Conservation (phyloP, 2,113 vertebrate genomes). For the Apistogramma diplotaenia region DNA sequence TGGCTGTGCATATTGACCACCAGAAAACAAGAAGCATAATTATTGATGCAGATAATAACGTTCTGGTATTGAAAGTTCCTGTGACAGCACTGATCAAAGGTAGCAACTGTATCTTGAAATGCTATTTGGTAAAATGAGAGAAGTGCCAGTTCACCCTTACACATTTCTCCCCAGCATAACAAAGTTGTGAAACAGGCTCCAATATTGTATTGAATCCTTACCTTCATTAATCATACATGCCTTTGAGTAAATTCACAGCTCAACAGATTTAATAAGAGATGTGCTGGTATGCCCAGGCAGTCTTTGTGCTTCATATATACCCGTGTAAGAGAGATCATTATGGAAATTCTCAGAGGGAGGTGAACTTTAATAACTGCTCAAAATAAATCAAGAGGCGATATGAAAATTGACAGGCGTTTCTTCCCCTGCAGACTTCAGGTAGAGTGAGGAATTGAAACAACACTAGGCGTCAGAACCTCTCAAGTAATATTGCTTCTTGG, state of each 20-base stretch:
- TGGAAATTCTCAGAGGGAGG: slow-evolving; percentile 64
- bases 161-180: background rate
- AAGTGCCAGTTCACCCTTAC: background rate
- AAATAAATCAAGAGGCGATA: slow-evolving; percentile 69
- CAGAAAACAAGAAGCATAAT: slow-evolving; percentile 1
- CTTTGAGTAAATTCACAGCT: slow-evolving; percentile 70
- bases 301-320: slow-evolving; percentile 44
- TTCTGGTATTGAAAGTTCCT: background rate
- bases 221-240: slow-evolving; percentile 70
- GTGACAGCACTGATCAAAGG: background rate
- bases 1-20: background rate
- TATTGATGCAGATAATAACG: background rate
- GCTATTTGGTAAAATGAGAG: slow-evolving; percentile 3
- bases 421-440: slow-evolving; percentile 51
- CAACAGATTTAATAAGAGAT: slow-evolving; percentile 70
- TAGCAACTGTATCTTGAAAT: background rate
- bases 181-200: slow-evolving; percentile 23
- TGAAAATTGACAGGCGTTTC: slow-evolving; percentile 66
- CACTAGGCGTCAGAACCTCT: slow-evolving; percentile 40
- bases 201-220: slow-evolving; percentile 50
- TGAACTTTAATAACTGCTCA: slow-evolving; percentile 69
- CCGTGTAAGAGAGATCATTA: slow-evolving; percentile 64
- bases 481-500: slow-evolving; percentile 61
- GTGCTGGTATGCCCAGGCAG: slow-evolving; percentile 25
- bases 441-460: slow-evolving; percentile 54